phyloP scores from a whole-genome alignment of 2,888 invertebrate species.

The Hoplodrina ambigua region DNA sequence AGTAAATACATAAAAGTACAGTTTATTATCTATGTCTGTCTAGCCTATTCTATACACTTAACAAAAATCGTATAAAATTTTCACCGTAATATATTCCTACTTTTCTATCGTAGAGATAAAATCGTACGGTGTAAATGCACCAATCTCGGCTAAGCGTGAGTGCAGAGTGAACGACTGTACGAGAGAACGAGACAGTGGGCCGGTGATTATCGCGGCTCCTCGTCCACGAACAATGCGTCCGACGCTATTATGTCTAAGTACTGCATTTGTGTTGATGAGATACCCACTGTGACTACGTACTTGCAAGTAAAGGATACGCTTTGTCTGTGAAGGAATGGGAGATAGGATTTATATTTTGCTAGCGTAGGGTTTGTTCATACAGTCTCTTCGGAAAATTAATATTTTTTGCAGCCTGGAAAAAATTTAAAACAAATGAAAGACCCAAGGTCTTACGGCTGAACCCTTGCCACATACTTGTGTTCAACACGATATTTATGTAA shows the following conservation, averaged over 20 bases:
- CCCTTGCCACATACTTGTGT: no score
- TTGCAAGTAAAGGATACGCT: conserved; percentile 56
- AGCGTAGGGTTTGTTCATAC: conserved; percentile 4
- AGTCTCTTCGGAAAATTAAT: not conserved
- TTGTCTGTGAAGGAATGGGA: conserved; percentile 41
- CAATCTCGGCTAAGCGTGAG: conserved; percentile 59
- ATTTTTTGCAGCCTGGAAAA: not conserved
- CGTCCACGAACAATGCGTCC: conserved; percentile 77
- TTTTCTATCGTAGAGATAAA: conserved; percentile 8
- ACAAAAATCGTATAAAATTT: no score
- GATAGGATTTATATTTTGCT: conserved; percentile 30
- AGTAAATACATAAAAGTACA: no score
- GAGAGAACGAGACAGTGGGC: conserved; percentile 61
- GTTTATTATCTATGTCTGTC: no score
- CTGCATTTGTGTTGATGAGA: conserved; percentile 70
- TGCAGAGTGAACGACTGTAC: conserved; percentile 55
- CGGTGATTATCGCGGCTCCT: conserved; percentile 76
- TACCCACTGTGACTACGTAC: conserved; percentile 57
- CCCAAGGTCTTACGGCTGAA: no score
- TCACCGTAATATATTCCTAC: conserved; percentile 7
- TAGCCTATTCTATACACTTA: no score
- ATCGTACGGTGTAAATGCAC: conserved; percentile 66
- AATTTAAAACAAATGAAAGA: no score
- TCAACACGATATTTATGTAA: no score
- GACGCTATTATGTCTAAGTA: conserved; percentile 72